phyloP scores from a whole-genome alignment of 2,888 invertebrate species.

The Salpingus planirostris region DNA sequence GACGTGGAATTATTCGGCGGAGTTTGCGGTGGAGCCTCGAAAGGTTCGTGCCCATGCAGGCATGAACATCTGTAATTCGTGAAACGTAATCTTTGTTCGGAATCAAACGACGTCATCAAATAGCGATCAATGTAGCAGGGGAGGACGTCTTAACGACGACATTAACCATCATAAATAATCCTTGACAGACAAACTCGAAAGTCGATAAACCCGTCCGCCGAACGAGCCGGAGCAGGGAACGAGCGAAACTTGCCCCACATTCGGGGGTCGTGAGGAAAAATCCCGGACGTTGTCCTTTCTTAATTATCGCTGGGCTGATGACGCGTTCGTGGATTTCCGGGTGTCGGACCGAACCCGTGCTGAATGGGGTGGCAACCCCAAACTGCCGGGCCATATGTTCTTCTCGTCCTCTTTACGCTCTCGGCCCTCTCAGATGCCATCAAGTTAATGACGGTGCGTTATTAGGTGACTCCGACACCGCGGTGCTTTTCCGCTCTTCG shows the following conservation, averaged over 20 bases:
- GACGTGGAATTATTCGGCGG: too few species aligned
- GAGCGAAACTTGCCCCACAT: too few species aligned
- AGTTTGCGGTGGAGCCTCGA: too few species aligned
- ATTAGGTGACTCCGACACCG: slow-evolving; percentile 6
- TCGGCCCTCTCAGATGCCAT: slow-evolving; percentile 4
- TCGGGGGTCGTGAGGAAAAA: too few species aligned
- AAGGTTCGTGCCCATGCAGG: too few species aligned
- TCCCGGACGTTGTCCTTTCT: too few species aligned
- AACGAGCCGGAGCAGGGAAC: too few species aligned
- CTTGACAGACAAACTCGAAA: slow-evolving; percentile 23
- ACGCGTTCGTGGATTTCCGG: too few species aligned
- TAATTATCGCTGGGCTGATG: too few species aligned
- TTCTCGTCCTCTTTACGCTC: slow-evolving; percentile 1
- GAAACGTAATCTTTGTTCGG: slow-evolving; percentile 21
- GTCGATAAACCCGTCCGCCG: slow-evolving; percentile 27
- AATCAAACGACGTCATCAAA: slow-evolving; percentile 33
- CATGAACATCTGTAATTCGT: slow-evolving; percentile 25
- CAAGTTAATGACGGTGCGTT: slow-evolving; percentile 5
- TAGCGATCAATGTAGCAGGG: slow-evolving; percentile 29
- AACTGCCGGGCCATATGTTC: slow-evolving; percentile 7
- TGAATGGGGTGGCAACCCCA: too few species aligned
- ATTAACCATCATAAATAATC: slow-evolving; percentile 33
- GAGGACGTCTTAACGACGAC: slow-evolving; percentile 31
- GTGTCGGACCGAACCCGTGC: too few species aligned
- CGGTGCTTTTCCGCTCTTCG: too few species aligned